Percentiles rank a stretch among this genome's conserved stretches.
Conservation (phyloP, 2,888 invertebrate species). For the Ditula angustiorana region DNA sequence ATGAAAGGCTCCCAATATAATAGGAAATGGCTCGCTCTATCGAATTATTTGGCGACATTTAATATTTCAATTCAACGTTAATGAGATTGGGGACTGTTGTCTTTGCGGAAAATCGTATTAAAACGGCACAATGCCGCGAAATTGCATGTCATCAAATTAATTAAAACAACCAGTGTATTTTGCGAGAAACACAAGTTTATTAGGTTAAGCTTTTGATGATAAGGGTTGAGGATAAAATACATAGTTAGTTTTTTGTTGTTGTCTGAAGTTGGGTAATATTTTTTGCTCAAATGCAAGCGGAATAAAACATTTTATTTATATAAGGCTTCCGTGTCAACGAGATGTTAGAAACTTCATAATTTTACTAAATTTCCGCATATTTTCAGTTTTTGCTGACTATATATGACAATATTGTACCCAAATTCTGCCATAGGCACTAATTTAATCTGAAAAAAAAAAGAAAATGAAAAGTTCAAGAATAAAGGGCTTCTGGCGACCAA, state of each 20-base stretch:
- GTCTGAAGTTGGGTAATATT: background rate
- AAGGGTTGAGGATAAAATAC: background rate
- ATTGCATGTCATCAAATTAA: constrained; percentile 28
- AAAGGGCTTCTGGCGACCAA: no score
- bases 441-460: no score
- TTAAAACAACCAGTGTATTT: constrained; percentile 4
- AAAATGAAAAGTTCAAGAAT: no score
- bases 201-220: background rate
- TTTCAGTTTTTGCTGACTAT: no score
- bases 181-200: constrained; percentile 2
- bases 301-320: no score
- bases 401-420: no score
- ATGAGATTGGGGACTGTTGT: constrained; percentile 22
- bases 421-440: no score
- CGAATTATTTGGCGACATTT: constrained; percentile 13
- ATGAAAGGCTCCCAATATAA: constrained; percentile 1
- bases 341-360: no score
- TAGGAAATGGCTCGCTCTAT: constrained; percentile 1
- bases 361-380: no score
- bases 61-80: constrained; percentile 20
- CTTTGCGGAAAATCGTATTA: constrained; percentile 33
- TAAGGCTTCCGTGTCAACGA: no score
- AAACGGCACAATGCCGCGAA: constrained; percentile 19
- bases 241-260: background rate
- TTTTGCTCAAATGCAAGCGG: no score